Evolutionary conservation across 2,113 vertebrate genomes (phyloP).

Genomic region (Chionomys nivalis): DNA sequence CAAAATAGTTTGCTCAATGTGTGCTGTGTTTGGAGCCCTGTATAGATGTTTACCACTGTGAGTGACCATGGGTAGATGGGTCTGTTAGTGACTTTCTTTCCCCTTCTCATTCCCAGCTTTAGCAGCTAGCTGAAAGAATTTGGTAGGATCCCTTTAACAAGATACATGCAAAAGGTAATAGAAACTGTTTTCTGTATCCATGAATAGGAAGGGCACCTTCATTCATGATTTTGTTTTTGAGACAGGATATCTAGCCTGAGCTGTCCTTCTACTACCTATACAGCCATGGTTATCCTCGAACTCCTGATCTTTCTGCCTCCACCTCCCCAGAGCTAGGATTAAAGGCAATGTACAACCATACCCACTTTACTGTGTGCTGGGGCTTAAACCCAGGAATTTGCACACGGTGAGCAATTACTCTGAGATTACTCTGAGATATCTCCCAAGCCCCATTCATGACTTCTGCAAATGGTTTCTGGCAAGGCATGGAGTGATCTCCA

Average conservation of each 20-base stretch:
- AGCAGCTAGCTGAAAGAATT: neutral
- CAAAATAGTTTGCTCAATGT: neutral
- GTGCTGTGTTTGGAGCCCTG: neutral
- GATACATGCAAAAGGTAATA: slow-evolving; percentile 34
- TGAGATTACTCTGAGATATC: neutral
- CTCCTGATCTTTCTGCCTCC: too few relatives aligned
- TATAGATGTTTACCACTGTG: neutral
- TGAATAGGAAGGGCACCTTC: neutral
- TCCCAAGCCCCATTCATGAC: neutral
- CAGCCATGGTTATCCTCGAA: neutral
- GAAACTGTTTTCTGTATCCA: neutral
- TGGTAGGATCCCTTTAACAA: neutral
- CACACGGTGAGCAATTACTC: neutral
- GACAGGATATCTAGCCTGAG: neutral
- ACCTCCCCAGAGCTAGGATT: neutral
- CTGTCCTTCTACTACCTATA: neutral
- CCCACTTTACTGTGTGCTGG: neutral
- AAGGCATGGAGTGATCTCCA: neutral
- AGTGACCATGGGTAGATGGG: neutral
- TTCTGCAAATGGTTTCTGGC: slow-evolving; percentile 40
- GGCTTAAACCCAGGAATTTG: neutral
- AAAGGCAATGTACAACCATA: neutral
- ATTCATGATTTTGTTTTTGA: neutral
- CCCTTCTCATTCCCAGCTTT: neutral
- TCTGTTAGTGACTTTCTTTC: neutral